These are phyloP conservation scores for Anableps anableps DNA, from an alignment of 2,797 vertebrate species.

Conservation along the genomic window DNA sequence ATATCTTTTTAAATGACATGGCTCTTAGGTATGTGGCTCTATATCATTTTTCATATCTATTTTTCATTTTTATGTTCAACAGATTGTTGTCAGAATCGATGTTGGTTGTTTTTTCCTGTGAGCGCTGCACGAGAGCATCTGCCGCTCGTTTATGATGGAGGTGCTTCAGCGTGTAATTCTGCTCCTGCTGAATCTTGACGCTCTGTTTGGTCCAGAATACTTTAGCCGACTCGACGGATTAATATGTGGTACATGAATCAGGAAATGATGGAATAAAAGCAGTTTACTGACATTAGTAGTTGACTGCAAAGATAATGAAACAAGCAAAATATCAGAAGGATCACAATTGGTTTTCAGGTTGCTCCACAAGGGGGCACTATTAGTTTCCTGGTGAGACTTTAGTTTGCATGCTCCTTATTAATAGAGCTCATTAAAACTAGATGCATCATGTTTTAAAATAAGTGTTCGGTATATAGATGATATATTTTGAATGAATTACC, in stretches of 20 bases:
- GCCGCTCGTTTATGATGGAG: too few relatives aligned
- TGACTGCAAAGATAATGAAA: not conserved
- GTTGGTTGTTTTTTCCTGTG: not conserved
- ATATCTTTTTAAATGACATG: too few relatives aligned
- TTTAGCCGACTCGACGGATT: not conserved
- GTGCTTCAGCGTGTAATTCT: not conserved
- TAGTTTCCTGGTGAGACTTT: slow-evolving; percentile 8
- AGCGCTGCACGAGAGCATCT: not conserved
- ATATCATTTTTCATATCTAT: not conserved
- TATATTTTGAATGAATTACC: not conserved
- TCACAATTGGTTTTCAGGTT: not conserved
- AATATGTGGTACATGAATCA: not conserved
- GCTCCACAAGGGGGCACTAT: slow-evolving; percentile 65
- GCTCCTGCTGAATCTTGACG: not conserved
- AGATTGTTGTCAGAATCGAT: not conserved
- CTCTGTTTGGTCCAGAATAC: not conserved
- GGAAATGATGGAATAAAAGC: not conserved
- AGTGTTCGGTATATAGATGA: too few relatives aligned
- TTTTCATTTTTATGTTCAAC: not conserved
- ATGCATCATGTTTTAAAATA: not conserved
- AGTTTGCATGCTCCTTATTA: fast-evolving
- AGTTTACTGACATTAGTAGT: not conserved
- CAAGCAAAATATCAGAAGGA: not conserved
- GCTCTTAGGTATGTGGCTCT: not conserved
- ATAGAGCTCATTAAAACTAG: not conserved